Evolutionary conservation across 2,888 invertebrate species (phyloP).

Genomic region (Netelia virgata): DNA sequence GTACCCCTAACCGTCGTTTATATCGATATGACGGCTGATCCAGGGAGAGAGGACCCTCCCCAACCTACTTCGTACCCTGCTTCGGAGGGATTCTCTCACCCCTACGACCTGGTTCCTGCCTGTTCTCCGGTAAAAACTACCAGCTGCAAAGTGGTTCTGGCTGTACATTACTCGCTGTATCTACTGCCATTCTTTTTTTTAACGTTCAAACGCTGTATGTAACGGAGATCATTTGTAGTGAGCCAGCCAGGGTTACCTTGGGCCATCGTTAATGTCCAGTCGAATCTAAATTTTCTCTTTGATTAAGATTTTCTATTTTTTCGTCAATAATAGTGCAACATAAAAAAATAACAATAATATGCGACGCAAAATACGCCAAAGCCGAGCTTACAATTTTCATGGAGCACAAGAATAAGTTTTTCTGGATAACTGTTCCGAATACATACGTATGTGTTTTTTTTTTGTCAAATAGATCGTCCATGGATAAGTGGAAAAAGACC

Average conservation of each 20-base stretch:
- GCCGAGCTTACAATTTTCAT: too few species aligned
- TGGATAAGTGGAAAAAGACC: neutral
- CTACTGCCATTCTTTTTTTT: neutral
- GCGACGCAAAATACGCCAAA: too few species aligned
- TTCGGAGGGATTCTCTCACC: conserved; percentile 18
- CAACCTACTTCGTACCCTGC: conserved; percentile 22
- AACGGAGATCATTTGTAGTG: too few species aligned
- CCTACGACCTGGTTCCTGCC: neutral
- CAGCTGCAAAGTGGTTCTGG: neutral
- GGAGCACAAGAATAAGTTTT: too few species aligned
- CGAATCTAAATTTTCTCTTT: too few species aligned
- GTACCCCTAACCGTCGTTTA: conserved; percentile 76
- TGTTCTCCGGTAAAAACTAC: conserved; percentile 35
- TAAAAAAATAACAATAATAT: too few species aligned
- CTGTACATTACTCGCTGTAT: neutral
- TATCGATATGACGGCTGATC: conserved; percentile 76
- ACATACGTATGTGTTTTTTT: neutral
- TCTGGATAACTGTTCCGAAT: too few species aligned
- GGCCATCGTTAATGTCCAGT: too few species aligned
- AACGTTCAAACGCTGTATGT: too few species aligned
- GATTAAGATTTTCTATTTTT: too few species aligned
- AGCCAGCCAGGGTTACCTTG: too few species aligned
- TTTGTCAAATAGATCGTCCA: neutral
- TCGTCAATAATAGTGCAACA: too few species aligned
- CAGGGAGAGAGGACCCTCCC: conserved; percentile 51